These are phyloP conservation scores for Drosophila paulistorum DNA, from an alignment of 1,140 invertebrate species.

Conservation along the genomic window DNA sequence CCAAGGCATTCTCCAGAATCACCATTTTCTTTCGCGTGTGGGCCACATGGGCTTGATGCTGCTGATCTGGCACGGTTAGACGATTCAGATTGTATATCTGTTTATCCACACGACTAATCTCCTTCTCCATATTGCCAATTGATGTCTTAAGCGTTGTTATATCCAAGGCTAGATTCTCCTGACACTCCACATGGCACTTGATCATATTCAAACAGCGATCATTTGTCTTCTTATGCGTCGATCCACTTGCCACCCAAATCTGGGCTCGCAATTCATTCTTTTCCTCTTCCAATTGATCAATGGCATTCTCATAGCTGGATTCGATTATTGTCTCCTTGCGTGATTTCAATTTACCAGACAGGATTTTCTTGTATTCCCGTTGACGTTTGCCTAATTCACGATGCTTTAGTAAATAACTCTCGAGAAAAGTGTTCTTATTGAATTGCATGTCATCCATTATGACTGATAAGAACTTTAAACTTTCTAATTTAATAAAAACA, in stretches of 20 bases:
- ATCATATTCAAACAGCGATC: constrained; percentile 51
- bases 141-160: constrained; percentile 60
- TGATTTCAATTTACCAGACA: constrained; percentile 62
- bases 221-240: constrained; percentile 53
- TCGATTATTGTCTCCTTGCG: constrained; percentile 76
- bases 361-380: constrained; percentile 76
- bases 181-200: constrained; percentile 69
- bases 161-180: constrained; percentile 63
- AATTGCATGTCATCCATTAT: constrained; percentile 54
- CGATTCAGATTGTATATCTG: constrained; percentile 68
- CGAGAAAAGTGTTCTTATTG: constrained; percentile 63
- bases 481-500: constrained; percentile 2
- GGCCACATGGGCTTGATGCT: constrained; percentile 58
- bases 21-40: constrained; percentile 54
- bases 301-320: constrained; percentile 73
- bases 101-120: constrained; percentile 64
- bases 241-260: constrained; percentile 75
- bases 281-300: constrained; percentile 68
- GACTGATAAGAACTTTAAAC: constrained; percentile 17
- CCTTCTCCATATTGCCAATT: constrained; percentile 66
- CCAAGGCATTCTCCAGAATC: constrained; percentile 69
- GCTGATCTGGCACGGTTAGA: constrained; percentile 61
- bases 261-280: constrained; percentile 74
- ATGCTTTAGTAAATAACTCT: constrained; percentile 67
- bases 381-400: constrained; percentile 72